Conservation (phyloP, 2,797 vertebrate genomes). For the Anguilla anguilla region DNA sequence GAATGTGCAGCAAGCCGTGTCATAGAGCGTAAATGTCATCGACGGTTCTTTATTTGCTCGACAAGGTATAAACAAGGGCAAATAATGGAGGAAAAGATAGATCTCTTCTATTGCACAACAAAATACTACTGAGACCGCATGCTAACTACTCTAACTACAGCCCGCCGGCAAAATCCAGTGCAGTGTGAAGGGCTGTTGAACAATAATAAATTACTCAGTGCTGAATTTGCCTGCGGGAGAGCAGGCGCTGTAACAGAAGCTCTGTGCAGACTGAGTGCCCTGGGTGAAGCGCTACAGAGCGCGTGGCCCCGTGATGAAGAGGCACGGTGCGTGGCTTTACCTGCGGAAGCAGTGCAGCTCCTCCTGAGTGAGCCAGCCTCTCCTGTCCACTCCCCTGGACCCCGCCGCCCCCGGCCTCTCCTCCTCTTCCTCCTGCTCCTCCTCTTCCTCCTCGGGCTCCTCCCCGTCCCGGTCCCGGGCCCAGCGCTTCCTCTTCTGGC, state of each 20-base stretch:
- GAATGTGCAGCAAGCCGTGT: not conserved
- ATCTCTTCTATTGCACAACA: slow-evolving; percentile 1
- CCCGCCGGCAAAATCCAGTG: slow-evolving; percentile 2
- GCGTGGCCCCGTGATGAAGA: not conserved
- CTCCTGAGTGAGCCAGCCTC: slow-evolving; percentile 62
- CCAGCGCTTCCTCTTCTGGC: slow-evolving; percentile 79
- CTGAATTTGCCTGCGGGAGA: not conserved
- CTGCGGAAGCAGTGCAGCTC: slow-evolving; percentile 71
- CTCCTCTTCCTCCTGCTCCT: slow-evolving; percentile 60
- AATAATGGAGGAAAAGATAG: not conserved
- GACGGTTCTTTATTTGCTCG: not conserved
- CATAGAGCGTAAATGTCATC: not conserved
- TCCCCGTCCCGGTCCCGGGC: slow-evolving; percentile 71
- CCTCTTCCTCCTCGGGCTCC: slow-evolving; percentile 70
- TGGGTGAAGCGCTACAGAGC: not conserved
- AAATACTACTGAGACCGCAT: not conserved
- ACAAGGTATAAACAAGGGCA: not conserved
- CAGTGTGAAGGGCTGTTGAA: not conserved
- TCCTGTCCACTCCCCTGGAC: slow-evolving; percentile 9
- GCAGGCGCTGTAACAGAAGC: not conserved
- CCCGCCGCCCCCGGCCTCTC: slow-evolving; percentile 62
- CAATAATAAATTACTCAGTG: not conserved
- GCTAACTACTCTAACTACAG: not conserved
- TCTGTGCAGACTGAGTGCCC: not conserved
- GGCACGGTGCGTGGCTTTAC: slow-evolving; percentile 47